Evolutionary conservation across 1,140 invertebrate genomes (phyloP).

Genomic region (Lepidurus arcticus): DNA sequence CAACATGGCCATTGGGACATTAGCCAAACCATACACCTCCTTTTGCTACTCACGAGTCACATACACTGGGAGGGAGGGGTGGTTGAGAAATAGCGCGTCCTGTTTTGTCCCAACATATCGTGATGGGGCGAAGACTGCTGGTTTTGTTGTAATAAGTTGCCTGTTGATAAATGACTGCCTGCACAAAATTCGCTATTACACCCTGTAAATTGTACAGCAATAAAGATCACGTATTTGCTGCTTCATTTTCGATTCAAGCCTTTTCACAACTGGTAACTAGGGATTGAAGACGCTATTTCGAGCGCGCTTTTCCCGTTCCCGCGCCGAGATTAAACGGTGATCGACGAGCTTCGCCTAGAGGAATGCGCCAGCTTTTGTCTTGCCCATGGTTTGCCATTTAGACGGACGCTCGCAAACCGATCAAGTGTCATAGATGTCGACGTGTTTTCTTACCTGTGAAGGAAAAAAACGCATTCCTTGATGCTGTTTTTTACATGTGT

Average conservation of each 20-base stretch:
- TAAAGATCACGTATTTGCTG: slow-evolving; percentile 5
- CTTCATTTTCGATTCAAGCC: background rate
- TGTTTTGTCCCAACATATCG: background rate
- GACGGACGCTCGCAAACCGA: too few relatives aligned
- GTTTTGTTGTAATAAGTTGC: background rate
- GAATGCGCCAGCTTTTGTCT: too few relatives aligned
- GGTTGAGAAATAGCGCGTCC: background rate
- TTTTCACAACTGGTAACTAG: background rate
- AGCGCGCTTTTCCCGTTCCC: too few relatives aligned
- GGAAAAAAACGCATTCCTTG: background rate
- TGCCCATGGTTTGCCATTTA: too few relatives aligned
- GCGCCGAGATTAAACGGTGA: too few relatives aligned
- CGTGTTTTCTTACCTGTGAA: too few relatives aligned
- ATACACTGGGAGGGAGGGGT: background rate
- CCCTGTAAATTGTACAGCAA: slow-evolving; percentile 15
- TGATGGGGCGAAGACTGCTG: background rate
- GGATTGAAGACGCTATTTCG: too few relatives aligned
- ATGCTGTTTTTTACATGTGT: background rate
- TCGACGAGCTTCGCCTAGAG: too few relatives aligned
- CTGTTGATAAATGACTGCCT: slow-evolving; percentile 16
- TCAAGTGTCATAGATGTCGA: too few relatives aligned
- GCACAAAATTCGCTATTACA: slow-evolving; percentile 13
- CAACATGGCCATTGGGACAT: slow-evolving; percentile 13
- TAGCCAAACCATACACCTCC: slow-evolving; percentile 13
- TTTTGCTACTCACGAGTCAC: background rate